Percentiles rank a stretch among this genome's conserved stretches.
phyloP scores from a whole-genome alignment of 2,113 vertebrate genomes.

The Chrysochloris asiatica region DNA sequence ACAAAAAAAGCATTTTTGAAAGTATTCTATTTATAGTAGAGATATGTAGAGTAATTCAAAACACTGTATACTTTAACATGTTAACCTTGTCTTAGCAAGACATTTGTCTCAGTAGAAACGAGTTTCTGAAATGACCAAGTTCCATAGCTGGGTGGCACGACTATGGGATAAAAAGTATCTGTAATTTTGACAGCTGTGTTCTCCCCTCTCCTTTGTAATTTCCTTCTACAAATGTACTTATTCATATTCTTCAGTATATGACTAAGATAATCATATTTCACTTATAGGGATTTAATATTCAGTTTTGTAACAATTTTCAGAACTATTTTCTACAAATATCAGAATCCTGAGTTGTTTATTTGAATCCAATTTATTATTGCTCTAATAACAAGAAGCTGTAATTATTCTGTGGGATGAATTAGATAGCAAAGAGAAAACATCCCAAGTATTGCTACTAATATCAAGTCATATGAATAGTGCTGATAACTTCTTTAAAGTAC shows the following conservation, averaged over 20 bases:
- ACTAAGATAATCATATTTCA: slow-evolving; percentile 78
- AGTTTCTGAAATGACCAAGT: slow-evolving; percentile 68
- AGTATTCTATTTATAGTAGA: slow-evolving; percentile 76
- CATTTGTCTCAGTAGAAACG: slow-evolving; percentile 60
- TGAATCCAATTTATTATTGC: too few species aligned
- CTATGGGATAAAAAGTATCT: slow-evolving; percentile 77
- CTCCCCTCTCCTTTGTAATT: slow-evolving; percentile 49
- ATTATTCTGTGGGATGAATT: too few species aligned
- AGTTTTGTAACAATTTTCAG: slow-evolving; percentile 72
- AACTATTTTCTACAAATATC: slow-evolving; percentile 77
- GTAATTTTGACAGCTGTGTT: slow-evolving; percentile 71
- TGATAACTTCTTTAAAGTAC: slow-evolving; percentile 40
- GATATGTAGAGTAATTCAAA: slow-evolving; percentile 59
- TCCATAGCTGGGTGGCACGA: slow-evolving; percentile 42
- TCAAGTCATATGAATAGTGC: not conserved
- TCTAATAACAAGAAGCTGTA: slow-evolving; percentile 77
- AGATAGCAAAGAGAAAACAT: slow-evolving; percentile 14
- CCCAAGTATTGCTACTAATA: slow-evolving; percentile 46
- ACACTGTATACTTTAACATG: slow-evolving; percentile 65
- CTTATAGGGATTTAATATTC: slow-evolving; percentile 80
- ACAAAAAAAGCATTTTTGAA: slow-evolving; percentile 70
- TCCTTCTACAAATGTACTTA: slow-evolving; percentile 75
- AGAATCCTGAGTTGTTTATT: slow-evolving; percentile 79
- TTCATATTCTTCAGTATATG: slow-evolving; percentile 74
- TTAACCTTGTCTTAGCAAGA: slow-evolving; percentile 62